A percentile compares a stretch with the other conserved stretches of the same genome.
These are phyloP conservation scores for Rynchops niger DNA, from an alignment of 2,113 vertebrate genomes.

Conservation along the genomic window DNA sequence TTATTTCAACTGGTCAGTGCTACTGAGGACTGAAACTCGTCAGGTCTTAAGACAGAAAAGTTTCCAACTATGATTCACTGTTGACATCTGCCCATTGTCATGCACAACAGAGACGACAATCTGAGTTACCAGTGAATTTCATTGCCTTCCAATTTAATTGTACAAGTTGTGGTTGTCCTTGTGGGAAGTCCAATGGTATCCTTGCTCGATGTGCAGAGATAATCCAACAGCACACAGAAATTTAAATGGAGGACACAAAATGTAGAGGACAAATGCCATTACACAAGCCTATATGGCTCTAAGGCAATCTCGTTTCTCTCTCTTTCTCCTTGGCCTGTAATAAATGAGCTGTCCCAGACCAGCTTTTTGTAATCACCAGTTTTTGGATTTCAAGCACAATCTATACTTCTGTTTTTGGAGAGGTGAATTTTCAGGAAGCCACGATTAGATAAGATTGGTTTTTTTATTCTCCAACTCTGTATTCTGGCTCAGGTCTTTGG, in stretches of 20 bases:
- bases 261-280: neutral
- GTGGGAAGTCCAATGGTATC: neutral
- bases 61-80: neutral
- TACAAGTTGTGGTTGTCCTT: neutral
- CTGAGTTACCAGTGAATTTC: neutral
- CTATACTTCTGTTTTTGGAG: neutral
- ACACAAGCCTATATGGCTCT: neutral
- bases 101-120: neutral
- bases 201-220: neutral
- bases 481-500: neutral
- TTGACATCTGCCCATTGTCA: neutral
- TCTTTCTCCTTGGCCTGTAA: neutral
- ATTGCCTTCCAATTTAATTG: neutral
- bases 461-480: neutral
- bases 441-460: fast-evolving
- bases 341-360: neutral
- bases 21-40: neutral
- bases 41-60: neutral
- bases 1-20: neutral
- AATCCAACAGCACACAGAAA: neutral
- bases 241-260: neutral
- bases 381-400: neutral
- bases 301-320: neutral
- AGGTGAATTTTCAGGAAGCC: neutral
- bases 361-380: neutral